phyloP scores from a whole-genome alignment of 2,888 invertebrate species.

The Stomorhina lunata region DNA sequence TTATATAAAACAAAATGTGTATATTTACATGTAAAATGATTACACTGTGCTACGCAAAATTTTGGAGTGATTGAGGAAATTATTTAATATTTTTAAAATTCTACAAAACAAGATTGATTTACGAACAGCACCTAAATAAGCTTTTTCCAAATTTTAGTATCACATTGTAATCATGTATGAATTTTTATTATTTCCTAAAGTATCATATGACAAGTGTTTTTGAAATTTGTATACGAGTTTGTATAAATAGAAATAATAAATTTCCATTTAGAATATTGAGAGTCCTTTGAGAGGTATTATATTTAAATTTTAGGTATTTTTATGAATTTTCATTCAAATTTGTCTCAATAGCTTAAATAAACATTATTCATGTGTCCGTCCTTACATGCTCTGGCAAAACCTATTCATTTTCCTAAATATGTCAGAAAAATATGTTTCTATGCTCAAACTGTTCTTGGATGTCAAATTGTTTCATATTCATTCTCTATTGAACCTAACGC shows the following conservation, averaged over 20 bases:
- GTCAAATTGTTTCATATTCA: conserved; percentile 22
- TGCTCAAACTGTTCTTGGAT: background rate
- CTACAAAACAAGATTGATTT: too few species aligned
- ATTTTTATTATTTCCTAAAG: background rate
- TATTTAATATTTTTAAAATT: too few species aligned
- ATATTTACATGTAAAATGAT: too few species aligned
- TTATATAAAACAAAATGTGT: too few species aligned
- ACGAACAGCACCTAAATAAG: too few species aligned
- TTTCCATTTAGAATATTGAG: background rate
- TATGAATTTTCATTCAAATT: background rate
- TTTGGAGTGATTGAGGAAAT: too few species aligned
- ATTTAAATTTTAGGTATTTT: background rate
- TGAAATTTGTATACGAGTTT: background rate
- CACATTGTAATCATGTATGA: too few species aligned
- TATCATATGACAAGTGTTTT: background rate
- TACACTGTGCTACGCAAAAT: too few species aligned
- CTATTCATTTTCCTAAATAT: background rate
- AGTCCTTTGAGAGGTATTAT: background rate
- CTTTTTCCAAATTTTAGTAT: too few species aligned
- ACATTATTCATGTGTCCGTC: background rate
- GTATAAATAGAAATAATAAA: background rate
- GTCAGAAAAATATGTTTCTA: background rate
- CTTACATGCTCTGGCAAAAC: background rate
- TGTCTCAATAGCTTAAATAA: background rate
- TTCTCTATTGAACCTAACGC: background rate